These are phyloP conservation scores for Botia almorhae DNA, from an alignment of 2,797 vertebrate species.

Conservation along the genomic window DNA sequence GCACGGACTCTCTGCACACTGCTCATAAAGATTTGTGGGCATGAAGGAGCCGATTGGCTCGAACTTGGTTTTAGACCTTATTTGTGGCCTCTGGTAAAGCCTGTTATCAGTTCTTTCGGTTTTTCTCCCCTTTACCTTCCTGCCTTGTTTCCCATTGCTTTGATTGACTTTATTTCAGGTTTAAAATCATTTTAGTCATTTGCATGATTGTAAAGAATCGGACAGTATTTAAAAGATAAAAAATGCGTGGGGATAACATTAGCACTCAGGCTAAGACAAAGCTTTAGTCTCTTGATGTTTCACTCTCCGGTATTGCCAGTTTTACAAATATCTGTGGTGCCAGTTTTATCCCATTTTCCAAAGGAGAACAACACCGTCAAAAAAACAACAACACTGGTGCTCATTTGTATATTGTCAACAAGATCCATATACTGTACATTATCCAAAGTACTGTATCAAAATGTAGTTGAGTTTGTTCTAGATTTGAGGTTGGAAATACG, in stretches of 20 bases:
- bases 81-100: constrained; percentile 44
- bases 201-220: constrained; percentile 42
- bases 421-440: constrained; percentile 49
- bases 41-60: constrained; percentile 1
- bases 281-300: constrained; percentile 46
- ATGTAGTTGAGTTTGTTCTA: constrained; percentile 34
- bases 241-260: background rate
- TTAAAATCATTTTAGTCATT: constrained; percentile 7
- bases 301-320: constrained; percentile 24
- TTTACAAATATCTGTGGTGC: constrained; percentile 27
- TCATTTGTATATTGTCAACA: constrained; percentile 48
- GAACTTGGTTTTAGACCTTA: constrained; percentile 24
- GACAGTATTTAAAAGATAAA: constrained; percentile 27
- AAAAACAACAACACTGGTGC: constrained; percentile 40
- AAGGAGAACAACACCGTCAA: constrained; percentile 1
- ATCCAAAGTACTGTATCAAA: constrained; percentile 53
- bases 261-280: constrained; percentile 41
- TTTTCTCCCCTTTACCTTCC: constrained; percentile 1
- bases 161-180: constrained; percentile 14
- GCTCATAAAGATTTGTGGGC: constrained; percentile 11
- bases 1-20: constrained; percentile 5
- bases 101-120: constrained; percentile 16
- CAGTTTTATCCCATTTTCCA: constrained; percentile 20
- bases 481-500: background rate
- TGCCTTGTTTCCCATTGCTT: background rate